phyloP scores from a whole-genome alignment of 2,113 vertebrate genomes.

The Gnathonemus longibarbis region DNA sequence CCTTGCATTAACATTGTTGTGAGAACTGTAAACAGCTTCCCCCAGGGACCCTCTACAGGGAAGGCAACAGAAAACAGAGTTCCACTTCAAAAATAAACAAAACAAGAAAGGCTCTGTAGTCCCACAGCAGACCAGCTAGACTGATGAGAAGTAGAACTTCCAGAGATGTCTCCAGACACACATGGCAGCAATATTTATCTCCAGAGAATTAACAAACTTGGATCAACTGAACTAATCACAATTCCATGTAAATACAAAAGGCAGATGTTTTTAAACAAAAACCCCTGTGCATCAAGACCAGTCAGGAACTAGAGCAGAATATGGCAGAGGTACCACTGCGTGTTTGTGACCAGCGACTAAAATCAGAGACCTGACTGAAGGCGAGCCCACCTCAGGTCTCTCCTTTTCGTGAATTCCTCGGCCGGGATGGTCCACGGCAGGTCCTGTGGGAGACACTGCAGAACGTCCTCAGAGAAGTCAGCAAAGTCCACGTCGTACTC shows the following conservation, averaged over 20 bases:
- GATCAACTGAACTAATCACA: not conserved
- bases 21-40: not conserved
- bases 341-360: not conserved
- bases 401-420: conserved; percentile 69
- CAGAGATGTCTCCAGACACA: not conserved
- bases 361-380: not conserved
- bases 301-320: not conserved
- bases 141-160: not conserved
- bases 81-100: conserved; percentile 7
- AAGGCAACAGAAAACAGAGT: not conserved
- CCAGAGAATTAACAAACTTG: not conserved
- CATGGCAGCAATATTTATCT: not conserved
- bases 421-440: conserved; percentile 80
- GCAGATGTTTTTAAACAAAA: not conserved
- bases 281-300: not conserved
- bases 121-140: not conserved
- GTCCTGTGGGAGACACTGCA: conserved; percentile 76
- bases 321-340: not conserved
- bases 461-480: conserved; percentile 75
- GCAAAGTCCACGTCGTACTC: conserved; percentile 91
- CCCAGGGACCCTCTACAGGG: not conserved
- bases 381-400: conserved; percentile 77
- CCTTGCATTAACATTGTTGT: not conserved
- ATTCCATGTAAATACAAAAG: not conserved
- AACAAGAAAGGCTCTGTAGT: not conserved